These are phyloP conservation scores for Caenorhabditis tropicalis DNA, from an alignment of 1,140 invertebrate genomes.

Conservation along the genomic window DNA sequence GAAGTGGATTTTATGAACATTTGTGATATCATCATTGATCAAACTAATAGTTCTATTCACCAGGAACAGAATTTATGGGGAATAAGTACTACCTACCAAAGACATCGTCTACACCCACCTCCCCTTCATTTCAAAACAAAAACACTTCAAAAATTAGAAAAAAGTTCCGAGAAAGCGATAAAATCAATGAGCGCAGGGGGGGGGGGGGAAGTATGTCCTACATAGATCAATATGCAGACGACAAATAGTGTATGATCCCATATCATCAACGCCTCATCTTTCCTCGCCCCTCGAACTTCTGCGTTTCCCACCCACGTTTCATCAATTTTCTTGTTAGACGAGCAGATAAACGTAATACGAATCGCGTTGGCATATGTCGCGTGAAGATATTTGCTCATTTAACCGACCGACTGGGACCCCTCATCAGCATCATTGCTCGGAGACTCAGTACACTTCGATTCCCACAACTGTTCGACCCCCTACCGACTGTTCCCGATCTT, in stretches of 20 bases:
- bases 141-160: constrained; percentile 19
- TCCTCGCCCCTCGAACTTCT: neutral
- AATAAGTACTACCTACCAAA: no score
- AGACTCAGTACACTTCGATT: neutral
- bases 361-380: constrained; percentile 36
- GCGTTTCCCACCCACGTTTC: constrained; percentile 33
- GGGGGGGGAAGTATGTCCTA: constrained; percentile 30
- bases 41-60: no score
- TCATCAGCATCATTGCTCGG: neutral
- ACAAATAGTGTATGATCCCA: constrained; percentile 35
- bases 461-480: neutral
- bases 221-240: constrained; percentile 21
- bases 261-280: neutral
- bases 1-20: neutral
- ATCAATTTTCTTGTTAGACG: constrained; percentile 39
- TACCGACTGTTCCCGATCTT: neutral
- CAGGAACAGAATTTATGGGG: no score
- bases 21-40: neutral
- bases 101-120: no score
- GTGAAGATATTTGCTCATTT: constrained; percentile 43
- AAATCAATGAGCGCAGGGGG: neutral
- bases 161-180: constrained; percentile 34
- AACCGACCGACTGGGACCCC: constrained; percentile 32
- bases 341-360: constrained; percentile 43
- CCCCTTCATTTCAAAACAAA: neutral